Evolutionary conservation across 2,888 invertebrate genomes (phyloP).

Genomic region (Isotomurus palustris): DNA sequence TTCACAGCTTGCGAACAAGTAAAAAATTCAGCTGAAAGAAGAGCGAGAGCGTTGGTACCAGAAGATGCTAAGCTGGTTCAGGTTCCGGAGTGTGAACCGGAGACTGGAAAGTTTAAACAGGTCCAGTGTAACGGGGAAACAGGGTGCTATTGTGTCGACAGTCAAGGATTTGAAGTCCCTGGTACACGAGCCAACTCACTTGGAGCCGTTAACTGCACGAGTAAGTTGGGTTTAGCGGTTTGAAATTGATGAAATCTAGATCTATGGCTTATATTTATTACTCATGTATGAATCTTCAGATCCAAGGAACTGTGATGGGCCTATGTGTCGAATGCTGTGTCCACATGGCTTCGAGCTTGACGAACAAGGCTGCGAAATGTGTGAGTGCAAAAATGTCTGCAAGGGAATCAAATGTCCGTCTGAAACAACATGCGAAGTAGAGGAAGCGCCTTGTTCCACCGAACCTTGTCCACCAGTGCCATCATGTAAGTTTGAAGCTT

Average conservation of each 20-base stretch:
- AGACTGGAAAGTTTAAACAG: constrained; percentile 48
- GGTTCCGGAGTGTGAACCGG: constrained; percentile 46
- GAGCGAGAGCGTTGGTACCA: constrained; percentile 57
- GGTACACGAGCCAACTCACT: constrained; percentile 48
- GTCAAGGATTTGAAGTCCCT: constrained; percentile 53
- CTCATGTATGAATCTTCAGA: constrained; percentile 47
- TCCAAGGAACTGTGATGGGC: constrained; percentile 68
- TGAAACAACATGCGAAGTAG: constrained; percentile 64
- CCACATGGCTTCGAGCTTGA: constrained; percentile 73
- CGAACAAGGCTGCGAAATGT: constrained; percentile 65
- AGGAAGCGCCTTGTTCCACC: constrained; percentile 69
- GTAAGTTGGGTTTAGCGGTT: constrained; percentile 48
- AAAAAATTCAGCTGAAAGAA: constrained; percentile 59
- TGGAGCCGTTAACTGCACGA: constrained; percentile 63
- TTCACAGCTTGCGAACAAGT: constrained; percentile 67
- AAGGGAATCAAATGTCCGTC: constrained; percentile 53
- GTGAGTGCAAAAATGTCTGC: constrained; percentile 56
- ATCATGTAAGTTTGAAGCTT: constrained; percentile 59
- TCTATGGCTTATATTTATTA: no score
- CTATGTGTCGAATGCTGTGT: constrained; percentile 81
- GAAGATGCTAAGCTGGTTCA: constrained; percentile 49
- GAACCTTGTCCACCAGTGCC: constrained; percentile 81
- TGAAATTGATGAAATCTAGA: neutral
- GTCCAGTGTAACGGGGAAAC: constrained; percentile 48
- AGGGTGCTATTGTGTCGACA: constrained; percentile 53